phyloP scores from a whole-genome alignment of 2,888 invertebrate species.

The Agrilus cyanescens region DNA sequence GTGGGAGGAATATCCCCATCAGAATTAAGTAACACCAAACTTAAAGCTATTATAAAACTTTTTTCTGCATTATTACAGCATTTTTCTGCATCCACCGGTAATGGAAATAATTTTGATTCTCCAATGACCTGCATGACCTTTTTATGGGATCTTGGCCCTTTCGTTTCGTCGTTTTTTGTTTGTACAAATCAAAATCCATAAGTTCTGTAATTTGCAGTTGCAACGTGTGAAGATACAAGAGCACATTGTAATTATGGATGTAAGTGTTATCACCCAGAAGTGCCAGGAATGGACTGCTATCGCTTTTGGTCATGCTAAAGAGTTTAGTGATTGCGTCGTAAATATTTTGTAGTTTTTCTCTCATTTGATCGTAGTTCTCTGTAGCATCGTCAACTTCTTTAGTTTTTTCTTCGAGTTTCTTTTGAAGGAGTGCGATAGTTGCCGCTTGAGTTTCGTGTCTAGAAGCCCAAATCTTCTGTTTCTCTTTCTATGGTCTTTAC shows the following conservation, averaged over 20 bases:
- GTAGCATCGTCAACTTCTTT: too few species aligned
- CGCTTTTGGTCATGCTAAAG: constrained; percentile 55
- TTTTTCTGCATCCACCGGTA: background rate
- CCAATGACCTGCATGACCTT: background rate
- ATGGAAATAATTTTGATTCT: background rate
- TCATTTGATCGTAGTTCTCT: too few species aligned
- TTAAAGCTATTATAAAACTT: too few species aligned
- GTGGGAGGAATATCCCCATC: too few species aligned
- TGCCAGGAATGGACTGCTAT: constrained; percentile 58
- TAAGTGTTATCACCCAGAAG: constrained; percentile 55
- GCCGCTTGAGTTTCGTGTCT: too few species aligned
- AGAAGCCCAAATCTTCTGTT: too few species aligned
- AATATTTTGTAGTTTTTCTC: too few species aligned
- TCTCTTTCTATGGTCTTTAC: too few species aligned
- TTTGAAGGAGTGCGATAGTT: too few species aligned
- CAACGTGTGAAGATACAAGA: constrained; percentile 65
- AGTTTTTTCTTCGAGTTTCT: too few species aligned
- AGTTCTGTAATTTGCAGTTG: constrained; percentile 57
- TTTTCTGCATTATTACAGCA: too few species aligned
- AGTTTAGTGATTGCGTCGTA: constrained; percentile 34
- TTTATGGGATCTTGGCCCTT: background rate
- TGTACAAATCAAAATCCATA: constrained; percentile 37
- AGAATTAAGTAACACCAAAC: too few species aligned
- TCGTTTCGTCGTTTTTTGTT: constrained; percentile 3
- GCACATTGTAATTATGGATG: constrained; percentile 58